Conservation (phyloP, 2,888 invertebrate genomes). For the Hirtodrosophila duncani region DNA sequence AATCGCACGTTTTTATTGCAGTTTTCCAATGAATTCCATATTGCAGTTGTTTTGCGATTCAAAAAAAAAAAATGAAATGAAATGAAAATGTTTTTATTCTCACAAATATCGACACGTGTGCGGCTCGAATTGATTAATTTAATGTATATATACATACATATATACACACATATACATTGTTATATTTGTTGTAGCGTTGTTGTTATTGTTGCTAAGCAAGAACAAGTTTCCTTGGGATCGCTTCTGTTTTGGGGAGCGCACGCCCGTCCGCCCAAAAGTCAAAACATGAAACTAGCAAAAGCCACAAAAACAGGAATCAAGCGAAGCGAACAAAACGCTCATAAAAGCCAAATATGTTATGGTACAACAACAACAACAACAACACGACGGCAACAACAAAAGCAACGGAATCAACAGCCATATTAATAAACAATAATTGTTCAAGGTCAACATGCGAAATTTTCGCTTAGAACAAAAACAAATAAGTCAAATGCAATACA, state of each 20-base stretch:
- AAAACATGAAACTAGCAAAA: constrained; percentile 25
- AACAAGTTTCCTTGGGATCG: constrained; percentile 20
- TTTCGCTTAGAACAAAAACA: constrained; percentile 48
- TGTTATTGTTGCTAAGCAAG: constrained; percentile 35
- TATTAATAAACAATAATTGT: constrained; percentile 65
- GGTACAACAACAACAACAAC: constrained; percentile 9
- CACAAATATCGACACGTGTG: constrained; percentile 40
- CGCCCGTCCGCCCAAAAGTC: no score
- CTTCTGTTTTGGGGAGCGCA: constrained; percentile 35
- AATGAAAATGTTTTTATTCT: neutral
- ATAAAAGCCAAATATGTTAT: no score
- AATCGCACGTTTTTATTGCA: constrained; percentile 35
- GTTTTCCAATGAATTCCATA: no score
- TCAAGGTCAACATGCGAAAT: constrained; percentile 56
- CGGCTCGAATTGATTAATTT: constrained; percentile 45
- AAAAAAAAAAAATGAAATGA: no score
- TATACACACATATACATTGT: no score
- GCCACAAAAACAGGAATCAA: constrained; percentile 24
- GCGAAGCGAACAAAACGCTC: constrained; percentile 21
- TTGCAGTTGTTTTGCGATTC: constrained; percentile 42
- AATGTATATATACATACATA: neutral
- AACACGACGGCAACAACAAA: constrained; percentile 11
- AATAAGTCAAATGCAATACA: constrained; percentile 21
- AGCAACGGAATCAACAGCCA: constrained; percentile 34
- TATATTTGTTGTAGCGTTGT: neutral